phyloP scores from a whole-genome alignment of 2,797 vertebrate genomes.

The Platalea minor region DNA sequence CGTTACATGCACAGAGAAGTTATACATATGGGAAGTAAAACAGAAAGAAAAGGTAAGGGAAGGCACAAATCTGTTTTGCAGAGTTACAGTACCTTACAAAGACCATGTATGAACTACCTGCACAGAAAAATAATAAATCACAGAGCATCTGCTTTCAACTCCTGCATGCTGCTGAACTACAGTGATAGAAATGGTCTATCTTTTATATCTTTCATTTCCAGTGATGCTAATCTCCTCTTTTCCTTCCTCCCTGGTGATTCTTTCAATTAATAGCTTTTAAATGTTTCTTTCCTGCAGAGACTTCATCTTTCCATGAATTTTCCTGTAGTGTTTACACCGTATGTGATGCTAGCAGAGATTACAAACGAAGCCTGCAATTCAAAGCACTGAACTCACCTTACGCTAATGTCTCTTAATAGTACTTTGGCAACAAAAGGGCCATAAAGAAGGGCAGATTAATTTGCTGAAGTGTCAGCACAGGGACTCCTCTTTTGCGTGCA shows the following conservation, averaged over 20 bases:
- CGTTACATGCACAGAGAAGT: neutral
- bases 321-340: neutral
- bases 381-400: neutral
- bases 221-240: neutral
- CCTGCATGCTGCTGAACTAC: neutral
- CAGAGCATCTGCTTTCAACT: neutral
- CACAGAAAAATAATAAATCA: neutral
- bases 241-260: neutral
- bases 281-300: neutral
- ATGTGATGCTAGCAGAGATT: neutral
- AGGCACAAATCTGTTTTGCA: neutral
- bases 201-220: conserved; percentile 24
- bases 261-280: conserved; percentile 13
- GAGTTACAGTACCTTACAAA: neutral
- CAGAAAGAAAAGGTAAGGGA: neutral
- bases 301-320: neutral
- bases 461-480: neutral
- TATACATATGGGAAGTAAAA: neutral
- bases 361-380: neutral
- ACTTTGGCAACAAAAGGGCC: neutral
- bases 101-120: neutral
- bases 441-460: neutral
- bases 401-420: neutral
- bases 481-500: neutral
- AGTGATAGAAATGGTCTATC: neutral